Evolutionary conservation across 2,888 invertebrate genomes (phyloP).

Genomic region (Lochmaea capreae): DNA sequence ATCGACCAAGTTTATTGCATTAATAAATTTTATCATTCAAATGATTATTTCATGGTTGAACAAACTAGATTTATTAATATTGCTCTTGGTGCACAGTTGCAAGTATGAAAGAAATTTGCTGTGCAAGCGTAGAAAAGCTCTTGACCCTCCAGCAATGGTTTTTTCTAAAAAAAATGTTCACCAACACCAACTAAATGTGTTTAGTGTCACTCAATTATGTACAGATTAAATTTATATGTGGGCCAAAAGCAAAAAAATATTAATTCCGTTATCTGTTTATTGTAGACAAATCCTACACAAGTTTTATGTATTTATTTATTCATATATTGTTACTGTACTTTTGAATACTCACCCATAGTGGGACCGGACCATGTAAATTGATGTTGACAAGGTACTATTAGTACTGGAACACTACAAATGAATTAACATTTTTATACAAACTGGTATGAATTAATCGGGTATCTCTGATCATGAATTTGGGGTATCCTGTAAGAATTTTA

Average conservation of each 20-base stretch:
- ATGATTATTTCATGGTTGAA: slow-evolving; percentile 2
- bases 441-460: no score
- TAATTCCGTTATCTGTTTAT: slow-evolving; percentile 1
- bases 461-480: no score
- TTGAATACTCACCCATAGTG: background rate
- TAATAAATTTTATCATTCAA: background rate
- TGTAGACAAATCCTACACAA: slow-evolving; percentile 15
- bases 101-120: background rate
- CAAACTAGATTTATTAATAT: background rate
- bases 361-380: background rate
- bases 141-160: no score
- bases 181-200: no score
- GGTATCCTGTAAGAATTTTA: no score
- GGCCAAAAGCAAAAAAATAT: background rate
- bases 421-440: background rate
- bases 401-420: background rate
- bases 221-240: background rate
- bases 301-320: slow-evolving; percentile 11
- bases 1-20: background rate
- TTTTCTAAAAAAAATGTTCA: no score
- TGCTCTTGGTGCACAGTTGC: background rate
- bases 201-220: background rate
- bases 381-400: background rate
- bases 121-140: no score
- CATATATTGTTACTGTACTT: background rate